phyloP scores from a whole-genome alignment of 2,888 invertebrate genomes.

The Temnothorax unifasciatus region DNA sequence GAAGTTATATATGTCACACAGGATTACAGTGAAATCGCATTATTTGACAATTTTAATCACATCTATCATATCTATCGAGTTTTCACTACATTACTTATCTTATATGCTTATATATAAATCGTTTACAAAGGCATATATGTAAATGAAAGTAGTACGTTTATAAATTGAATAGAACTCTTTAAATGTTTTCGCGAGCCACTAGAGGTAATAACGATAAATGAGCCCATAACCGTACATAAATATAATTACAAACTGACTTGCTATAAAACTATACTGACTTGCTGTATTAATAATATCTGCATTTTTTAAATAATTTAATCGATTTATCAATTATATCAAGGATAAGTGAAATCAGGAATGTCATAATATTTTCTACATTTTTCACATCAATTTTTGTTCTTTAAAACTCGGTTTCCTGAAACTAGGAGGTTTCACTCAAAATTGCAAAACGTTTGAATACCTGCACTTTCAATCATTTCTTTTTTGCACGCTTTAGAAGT shows the following conservation, averaged over 20 bases:
- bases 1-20: slow-evolving; percentile 3
- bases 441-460: slow-evolving; percentile 3
- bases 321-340: too few relatives aligned
- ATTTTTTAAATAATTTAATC: neutral
- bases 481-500: neutral
- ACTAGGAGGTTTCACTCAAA: neutral
- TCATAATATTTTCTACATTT: neutral
- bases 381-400: neutral
- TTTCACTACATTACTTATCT: neutral
- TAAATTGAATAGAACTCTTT: neutral
- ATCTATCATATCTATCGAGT: neutral
- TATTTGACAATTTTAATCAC: slow-evolving; percentile 14
- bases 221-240: neutral
- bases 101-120: neutral
- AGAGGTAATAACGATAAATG: neutral
- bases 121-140: neutral
- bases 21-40: slow-evolving; percentile 4
- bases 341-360: too few relatives aligned
- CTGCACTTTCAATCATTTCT: neutral
- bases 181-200: neutral
- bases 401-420: neutral
- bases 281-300: neutral
- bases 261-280: too few relatives aligned
- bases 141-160: neutral
- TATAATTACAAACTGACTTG: neutral